Base-by-base conservation (phyloP, 1,140 invertebrate species). In the Aporrectodea caliginosa region DNA sequence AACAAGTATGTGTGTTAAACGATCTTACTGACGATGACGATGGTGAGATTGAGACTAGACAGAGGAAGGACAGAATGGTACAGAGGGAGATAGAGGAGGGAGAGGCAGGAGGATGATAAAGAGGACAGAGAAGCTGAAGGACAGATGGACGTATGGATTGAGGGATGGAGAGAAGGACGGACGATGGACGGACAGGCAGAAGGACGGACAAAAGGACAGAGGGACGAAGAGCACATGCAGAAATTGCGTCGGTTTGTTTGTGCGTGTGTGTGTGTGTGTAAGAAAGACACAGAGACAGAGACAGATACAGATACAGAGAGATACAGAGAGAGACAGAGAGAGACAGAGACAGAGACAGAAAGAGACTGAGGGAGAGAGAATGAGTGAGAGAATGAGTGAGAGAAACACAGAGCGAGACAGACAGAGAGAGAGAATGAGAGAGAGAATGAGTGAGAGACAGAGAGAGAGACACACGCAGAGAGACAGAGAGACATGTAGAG, bases 271-370 rank as follows among this genome's bases (percentile, higher is more conserved):
- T n/a, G n/a, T n/a, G n/a, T n/a, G n/a, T n/a, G n/a, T n/a, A n/a
- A n/a, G n/a, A n/a, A n/a, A n/a, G n/a, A n/a, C n/a, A n/a, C n/a
- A n/a, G n/a, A n/a, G n/a, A n/a, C n/a, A n/a, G n/a, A 75, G 74
- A 35, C 27, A 75, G 74, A 75, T 12, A 35, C 6, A 75, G 12
- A 34, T n/a, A 58, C 43, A 58, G 43, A 58, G 6, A 58, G 43
- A 58, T 22, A 58, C 43, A 58, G 6, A 58, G 22, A 58, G 6
- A 58, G 43, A 58, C 43, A 12, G 43, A 58, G 74, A 75, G 74
- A 75, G 74, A 75, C 29, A 35, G 74, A 35, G 74, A 75, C 2
- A 75, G 74, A 75, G 74, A 75, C 27, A 35, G 74, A 75, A 31
- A 75, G 74, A 34, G 74, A 75, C 6, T 12, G 74, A 34, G 74